Evolutionary conservation across 2,888 invertebrate genomes (phyloP).

Genomic region (Euzetes globulus): DNA sequence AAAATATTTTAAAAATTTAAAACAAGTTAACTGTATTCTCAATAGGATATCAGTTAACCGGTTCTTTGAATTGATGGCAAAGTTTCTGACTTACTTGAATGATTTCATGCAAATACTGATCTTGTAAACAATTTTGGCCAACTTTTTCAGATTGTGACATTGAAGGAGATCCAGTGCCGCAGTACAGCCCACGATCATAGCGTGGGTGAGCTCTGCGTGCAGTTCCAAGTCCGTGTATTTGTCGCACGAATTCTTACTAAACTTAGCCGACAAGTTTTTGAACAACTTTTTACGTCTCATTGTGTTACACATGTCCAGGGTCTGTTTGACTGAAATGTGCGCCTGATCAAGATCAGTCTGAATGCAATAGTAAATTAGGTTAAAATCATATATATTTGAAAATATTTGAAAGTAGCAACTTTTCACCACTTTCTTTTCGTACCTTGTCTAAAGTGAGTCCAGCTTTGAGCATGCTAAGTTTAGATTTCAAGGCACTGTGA

Average conservation of each 20-base stretch:
- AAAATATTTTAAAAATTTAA: not conserved
- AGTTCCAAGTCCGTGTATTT: conserved; percentile 29
- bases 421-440: not conserved
- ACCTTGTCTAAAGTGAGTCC: conserved; percentile 27
- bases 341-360: conserved; percentile 25
- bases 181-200: conserved; percentile 27
- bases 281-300: conserved; percentile 25
- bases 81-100: conserved; percentile 8
- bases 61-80: not conserved
- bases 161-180: conserved; percentile 22
- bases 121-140: conserved; percentile 32
- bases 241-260: conserved; percentile 29
- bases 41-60: not conserved
- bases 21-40: not conserved
- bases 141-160: conserved; percentile 32
- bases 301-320: conserved; percentile 23
- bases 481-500: conserved; percentile 29
- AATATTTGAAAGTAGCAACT: not conserved
- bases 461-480: conserved; percentile 25
- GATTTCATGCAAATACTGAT: conserved; percentile 30
- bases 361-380: too few relatives aligned
- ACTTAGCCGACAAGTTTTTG: not conserved
- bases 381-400: too few relatives aligned
- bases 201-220: conserved; percentile 33
- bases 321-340: not conserved